Percentiles rank a stretch among this genome's conserved stretches.
These are phyloP conservation scores for Rafetus swinhoei DNA, from an alignment of 2,113 vertebrate genomes.

Conservation along the genomic window DNA sequence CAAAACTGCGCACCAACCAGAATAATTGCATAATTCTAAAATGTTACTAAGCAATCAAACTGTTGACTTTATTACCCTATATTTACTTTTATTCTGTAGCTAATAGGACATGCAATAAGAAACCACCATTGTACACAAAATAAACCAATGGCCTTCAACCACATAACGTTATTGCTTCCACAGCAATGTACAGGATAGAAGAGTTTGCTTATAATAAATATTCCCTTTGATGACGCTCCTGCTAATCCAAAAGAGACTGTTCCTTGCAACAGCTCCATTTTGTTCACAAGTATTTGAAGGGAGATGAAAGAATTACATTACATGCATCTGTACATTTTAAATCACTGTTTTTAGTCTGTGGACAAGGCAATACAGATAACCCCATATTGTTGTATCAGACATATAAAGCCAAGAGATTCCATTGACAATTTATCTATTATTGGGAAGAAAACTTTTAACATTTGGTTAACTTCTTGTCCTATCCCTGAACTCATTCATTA, in stretches of 20 bases:
- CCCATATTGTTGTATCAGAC: neutral
- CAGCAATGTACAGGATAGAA: fast-evolving
- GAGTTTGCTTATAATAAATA: fast-evolving
- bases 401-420: neutral
- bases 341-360: neutral
- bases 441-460: neutral
- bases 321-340: neutral
- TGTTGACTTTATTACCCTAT: neutral
- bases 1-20: neutral
- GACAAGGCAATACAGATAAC: neutral
- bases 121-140: fast-evolving
- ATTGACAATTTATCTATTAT: neutral
- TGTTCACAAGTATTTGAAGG: neutral
- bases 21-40: neutral
- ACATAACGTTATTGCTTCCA: fast-evolving
- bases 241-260: neutral
- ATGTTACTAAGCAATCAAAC: neutral
- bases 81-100: neutral
- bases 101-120: too few species aligned
- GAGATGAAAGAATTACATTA: fast-evolving
- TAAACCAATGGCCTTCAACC: fast-evolving
- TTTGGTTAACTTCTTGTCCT: neutral
- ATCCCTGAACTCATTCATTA: neutral
- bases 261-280: neutral
- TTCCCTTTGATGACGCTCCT: neutral